A percentile compares a stretch with the other conserved stretches of the same genome.
phyloP scores from a whole-genome alignment of 2,888 invertebrate genomes.

The Macrosoma leucophasiata region DNA sequence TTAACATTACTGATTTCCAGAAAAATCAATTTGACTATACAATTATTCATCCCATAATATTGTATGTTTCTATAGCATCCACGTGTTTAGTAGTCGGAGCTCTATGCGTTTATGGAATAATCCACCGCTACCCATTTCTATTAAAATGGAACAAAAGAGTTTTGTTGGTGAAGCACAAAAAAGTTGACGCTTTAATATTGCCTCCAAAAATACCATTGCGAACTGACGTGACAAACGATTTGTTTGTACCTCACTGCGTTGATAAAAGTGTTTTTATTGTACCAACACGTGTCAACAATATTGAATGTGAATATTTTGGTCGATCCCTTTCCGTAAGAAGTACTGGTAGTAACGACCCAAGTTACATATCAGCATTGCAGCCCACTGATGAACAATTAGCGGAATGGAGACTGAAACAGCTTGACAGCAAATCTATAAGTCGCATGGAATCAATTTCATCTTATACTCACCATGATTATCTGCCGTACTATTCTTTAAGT shows the following conservation, averaged over 20 bases:
- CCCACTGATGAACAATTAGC: slow-evolving; percentile 66
- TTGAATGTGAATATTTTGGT: slow-evolving; percentile 28
- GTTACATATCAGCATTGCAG: slow-evolving; percentile 72
- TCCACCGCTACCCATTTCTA: slow-evolving; percentile 73
- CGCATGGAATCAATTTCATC: slow-evolving; percentile 33
- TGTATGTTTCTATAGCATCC: slow-evolving; percentile 33
- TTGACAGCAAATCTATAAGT: slow-evolving; percentile 32
- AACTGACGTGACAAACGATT: slow-evolving; percentile 27
- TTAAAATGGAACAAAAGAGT: slow-evolving; percentile 79
- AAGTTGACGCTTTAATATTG: slow-evolving; percentile 73
- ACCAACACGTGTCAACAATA: slow-evolving; percentile 29
- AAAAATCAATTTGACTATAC: too few relatives aligned
- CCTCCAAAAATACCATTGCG: slow-evolving; percentile 62
- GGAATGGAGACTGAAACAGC: slow-evolving; percentile 62
- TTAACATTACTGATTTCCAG: too few relatives aligned
- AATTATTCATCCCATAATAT: slow-evolving; percentile 29
- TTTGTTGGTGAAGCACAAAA: slow-evolving; percentile 75
- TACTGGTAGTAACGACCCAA: slow-evolving; percentile 56
- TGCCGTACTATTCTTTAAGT: slow-evolving; percentile 33
- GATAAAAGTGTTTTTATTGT: slow-evolving; percentile 37
- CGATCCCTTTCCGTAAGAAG: slow-evolving; percentile 53
- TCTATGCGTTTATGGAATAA: slow-evolving; percentile 62
- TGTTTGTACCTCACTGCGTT: slow-evolving; percentile 13
- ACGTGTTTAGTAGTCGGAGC: slow-evolving; percentile 58
- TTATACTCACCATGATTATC: slow-evolving; percentile 21